Evolutionary conservation across 2,113 vertebrate genomes (phyloP), one percentile per base, ranked within the genome.

Genomic region (Onychorhynchus coronatus): DNA sequence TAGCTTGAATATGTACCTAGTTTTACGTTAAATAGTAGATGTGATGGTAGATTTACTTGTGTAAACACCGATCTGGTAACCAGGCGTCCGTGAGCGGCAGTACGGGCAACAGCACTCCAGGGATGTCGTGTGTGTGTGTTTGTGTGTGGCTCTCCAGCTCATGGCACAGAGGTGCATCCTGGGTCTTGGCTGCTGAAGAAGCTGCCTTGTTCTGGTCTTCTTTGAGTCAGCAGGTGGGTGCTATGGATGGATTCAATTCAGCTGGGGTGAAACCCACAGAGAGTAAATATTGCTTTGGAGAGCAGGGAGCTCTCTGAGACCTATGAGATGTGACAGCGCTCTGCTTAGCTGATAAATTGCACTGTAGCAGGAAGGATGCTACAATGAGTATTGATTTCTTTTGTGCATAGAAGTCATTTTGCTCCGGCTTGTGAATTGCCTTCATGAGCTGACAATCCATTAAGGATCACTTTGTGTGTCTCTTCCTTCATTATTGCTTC

Each of bases 311-410:
- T 97, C 91, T 87, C 39, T 6, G 82, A 96, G 85, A 39, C 77
- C 94, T 83, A 30, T 79, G 92, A 95, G 87, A 93, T 95, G 90
- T 97, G 96, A 95, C 97, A 91, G 92, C 63, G 49, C 94, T 86
- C 92, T 94, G 67, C 96, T 97, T 90, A 90, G 97, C 92, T 96
- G 97, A 97, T 95, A 83, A 97, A 97, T 96, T 95, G 75, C 86
- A 85, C 67, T 88, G 95, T 88, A 92, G 83, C 85, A 93, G 93
- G 96, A 97, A 97, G 83, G 94, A 96, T 93, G 83, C 87, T 97
- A 95, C 96, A 93, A 95, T 97, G 96, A 96, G 89, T 97, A 97
- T 97, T 97, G 97, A 97, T 98, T 98, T 97, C 95, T 97, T 97
- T 94, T 96, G 95, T 94, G 95, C 95, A 90, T 92, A 87, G 91